Conservation (phyloP, 92 coral and sea anemone genomes). For the Porites cylindrica region DNA sequence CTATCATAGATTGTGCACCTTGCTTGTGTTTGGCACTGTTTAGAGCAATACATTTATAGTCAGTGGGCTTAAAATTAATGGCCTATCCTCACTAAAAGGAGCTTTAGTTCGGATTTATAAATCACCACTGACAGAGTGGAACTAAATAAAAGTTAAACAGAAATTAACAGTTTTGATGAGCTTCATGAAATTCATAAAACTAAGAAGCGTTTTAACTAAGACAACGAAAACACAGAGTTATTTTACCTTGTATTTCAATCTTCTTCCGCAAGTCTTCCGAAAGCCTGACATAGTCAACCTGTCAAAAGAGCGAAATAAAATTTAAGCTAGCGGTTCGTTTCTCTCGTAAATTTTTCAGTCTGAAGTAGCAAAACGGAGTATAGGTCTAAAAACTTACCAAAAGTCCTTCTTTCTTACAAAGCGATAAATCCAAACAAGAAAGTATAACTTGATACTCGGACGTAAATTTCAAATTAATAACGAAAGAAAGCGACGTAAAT, state of each 20-base stretch:
- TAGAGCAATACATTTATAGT: too few species aligned
- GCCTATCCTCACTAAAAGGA: too few species aligned
- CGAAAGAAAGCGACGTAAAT: conserved; percentile 19
- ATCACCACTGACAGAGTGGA: too few species aligned
- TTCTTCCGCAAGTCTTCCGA: conserved; percentile 81
- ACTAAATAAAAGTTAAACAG: not conserved
- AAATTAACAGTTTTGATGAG: not conserved
- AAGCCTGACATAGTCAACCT: conserved; percentile 88
- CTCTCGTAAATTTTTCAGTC: not conserved
- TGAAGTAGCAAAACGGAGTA: not conserved
- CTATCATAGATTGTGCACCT: too few species aligned
- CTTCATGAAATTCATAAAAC: not conserved
- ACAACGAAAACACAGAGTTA: not conserved
- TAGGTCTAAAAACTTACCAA: not conserved
- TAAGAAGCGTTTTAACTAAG: not conserved
- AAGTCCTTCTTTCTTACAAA: not conserved
- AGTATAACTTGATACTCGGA: conserved; percentile 4
- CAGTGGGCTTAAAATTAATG: too few species aligned
- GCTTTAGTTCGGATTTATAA: too few species aligned
- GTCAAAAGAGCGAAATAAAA: not conserved
- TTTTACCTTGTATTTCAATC: conserved; percentile 78
- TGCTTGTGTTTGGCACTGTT: too few species aligned
- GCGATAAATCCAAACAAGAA: not conserved
- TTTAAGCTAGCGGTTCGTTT: too few species aligned
- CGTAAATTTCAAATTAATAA: conserved; percentile 10